Percentiles rank a stretch among this genome's conserved stretches.
Evolutionary conservation across 2,797 vertebrate genomes (phyloP).

Genomic region (Tinamus major): DNA sequence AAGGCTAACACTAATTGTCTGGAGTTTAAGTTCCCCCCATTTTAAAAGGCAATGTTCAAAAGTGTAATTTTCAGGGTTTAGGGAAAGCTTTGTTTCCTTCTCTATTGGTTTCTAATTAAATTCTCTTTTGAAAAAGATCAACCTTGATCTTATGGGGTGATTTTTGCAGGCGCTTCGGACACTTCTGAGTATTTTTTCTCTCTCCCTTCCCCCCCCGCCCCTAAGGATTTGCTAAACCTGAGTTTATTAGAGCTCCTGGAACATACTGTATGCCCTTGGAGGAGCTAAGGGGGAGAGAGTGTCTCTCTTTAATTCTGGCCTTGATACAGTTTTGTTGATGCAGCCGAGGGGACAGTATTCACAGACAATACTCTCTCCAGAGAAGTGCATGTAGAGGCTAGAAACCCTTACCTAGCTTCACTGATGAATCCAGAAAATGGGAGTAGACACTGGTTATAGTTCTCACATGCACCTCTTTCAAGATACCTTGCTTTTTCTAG

Average conservation of each 20-base stretch:
- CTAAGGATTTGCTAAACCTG: neutral
- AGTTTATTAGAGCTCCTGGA: neutral
- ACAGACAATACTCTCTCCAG: neutral
- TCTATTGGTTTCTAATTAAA: neutral
- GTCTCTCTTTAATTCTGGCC: neutral
- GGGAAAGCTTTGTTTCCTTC: neutral
- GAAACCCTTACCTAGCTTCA: neutral
- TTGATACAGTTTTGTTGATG: neutral
- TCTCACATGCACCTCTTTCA: neutral
- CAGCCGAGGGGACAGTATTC: neutral
- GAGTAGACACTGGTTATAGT: neutral
- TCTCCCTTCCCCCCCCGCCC: no score
- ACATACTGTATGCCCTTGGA: neutral
- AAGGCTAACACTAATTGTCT: neutral
- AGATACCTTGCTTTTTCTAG: neutral
- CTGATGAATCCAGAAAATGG: neutral
- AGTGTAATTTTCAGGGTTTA: neutral
- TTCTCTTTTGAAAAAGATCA: neutral
- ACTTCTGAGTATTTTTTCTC: neutral
- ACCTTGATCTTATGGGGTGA: neutral
- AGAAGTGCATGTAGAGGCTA: neutral
- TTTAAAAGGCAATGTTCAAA: neutral
- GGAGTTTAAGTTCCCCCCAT: no score
- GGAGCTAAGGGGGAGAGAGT: no score
- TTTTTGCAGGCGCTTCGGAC: neutral